Conservation (phyloP, 2,888 invertebrate species). For the Rotaria socialis region DNA sequence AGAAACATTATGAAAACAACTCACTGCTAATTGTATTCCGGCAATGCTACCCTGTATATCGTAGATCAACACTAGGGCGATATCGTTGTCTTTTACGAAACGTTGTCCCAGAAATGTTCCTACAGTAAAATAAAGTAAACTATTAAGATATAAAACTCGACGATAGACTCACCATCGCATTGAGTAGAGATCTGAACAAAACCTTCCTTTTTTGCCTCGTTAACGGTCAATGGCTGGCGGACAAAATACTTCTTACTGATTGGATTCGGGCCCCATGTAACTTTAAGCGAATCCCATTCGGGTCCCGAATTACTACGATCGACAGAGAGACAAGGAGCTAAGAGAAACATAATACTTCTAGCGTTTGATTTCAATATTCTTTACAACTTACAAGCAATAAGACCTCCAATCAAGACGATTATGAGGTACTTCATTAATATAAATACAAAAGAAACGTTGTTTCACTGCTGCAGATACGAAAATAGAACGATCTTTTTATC, state of each 20-base stretch:
- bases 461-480: background rate
- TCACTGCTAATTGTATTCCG: slow-evolving; percentile 56
- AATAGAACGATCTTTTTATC: background rate
- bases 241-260: slow-evolving; percentile 47
- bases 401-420: background rate
- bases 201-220: slow-evolving; percentile 49
- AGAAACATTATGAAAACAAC: background rate
- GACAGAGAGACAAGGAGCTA: background rate
- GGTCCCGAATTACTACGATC: background rate
- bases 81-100: slow-evolving; percentile 51
- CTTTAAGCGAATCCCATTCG: slow-evolving; percentile 44
- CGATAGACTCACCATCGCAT: slow-evolving; percentile 47
- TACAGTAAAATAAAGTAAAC: background rate
- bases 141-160: background rate
- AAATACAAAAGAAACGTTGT: background rate
- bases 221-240: slow-evolving; percentile 50
- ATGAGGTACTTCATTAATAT: background rate
- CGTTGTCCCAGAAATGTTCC: slow-evolving; percentile 52
- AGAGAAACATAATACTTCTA: background rate
- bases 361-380: background rate
- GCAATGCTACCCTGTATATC: slow-evolving; percentile 57
- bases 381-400: background rate
- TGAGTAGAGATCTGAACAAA: slow-evolving; percentile 48
- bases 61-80: slow-evolving; percentile 53
- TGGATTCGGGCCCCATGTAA: slow-evolving; percentile 46